Evolutionary conservation across 2,888 invertebrate species (phyloP), one percentile per base, ranked within the genome.

Genomic region (Drosophila austrosaltans): DNA sequence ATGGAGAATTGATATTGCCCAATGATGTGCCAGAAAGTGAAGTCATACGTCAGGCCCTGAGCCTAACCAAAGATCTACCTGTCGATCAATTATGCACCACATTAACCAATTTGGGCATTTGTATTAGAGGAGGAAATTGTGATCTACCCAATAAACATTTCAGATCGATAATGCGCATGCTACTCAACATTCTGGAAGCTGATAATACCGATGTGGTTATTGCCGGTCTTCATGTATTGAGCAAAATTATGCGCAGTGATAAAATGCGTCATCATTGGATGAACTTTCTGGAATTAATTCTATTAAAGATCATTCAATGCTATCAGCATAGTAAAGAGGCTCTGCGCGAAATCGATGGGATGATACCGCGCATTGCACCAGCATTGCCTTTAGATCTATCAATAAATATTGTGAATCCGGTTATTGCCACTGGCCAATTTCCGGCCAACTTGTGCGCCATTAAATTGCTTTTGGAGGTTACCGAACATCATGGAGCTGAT

Each of bases 381-480:
- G 95, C 96, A 53, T 93, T 98, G 86, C 97, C 98, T 2, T 95
- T 97, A 0, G 95, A 96, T 75, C 95, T 96, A 91, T 95, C 96
- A 60, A 94, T 96, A 53, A 94, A 93, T 77, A 94, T 93, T 74
- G 91, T 94, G 65, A 95, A 92, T 94, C 97, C 98, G 0, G 95
- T 98, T 83, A 97, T 99, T 79, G 95, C 96, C 36, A 98, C 98
- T 0, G 96, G 96, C 80, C 95, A 96, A 25, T 97, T 95, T 93
- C 98, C 98, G 1, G 95, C 96, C 66, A 97, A 98, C 90, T 95
- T 98, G 92, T 98, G 97, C 78, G 98, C 98, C 69, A 96, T 99
- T 58, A 98, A 98, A 93, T 96, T 98, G 94, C 94, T 98, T 53
- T 96, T 96, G 0, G 96, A 96, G 91, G 94, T 97, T 70, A 96